A percentile compares a stretch with the other conserved stretches of the same genome.
These are phyloP conservation scores for Sylvia atricapilla DNA, from an alignment of 2,113 vertebrate species.

Conservation along the genomic window DNA sequence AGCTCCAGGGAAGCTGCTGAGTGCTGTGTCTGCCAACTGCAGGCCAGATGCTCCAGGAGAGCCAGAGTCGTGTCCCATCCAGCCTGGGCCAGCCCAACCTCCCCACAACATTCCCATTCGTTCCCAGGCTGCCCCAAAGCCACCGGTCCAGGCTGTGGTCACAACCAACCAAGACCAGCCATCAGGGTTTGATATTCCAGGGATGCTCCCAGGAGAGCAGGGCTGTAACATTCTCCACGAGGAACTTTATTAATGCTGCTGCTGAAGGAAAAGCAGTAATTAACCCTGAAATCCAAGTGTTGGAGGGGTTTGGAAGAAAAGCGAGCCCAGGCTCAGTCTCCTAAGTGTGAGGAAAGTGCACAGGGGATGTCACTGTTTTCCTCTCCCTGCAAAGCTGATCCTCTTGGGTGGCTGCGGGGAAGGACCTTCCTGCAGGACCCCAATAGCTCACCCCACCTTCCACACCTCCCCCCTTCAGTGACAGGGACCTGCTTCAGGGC, in stretches of 20 bases:
- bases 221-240: neutral
- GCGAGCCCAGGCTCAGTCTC: neutral
- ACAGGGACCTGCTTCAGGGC: neutral
- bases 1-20: constrained; percentile 25
- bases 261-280: constrained; percentile 12
- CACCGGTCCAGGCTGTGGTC: neutral
- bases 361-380: rapidly evolving
- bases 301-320: neutral
- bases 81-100: neutral
- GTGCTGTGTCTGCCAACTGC: constrained; percentile 20
- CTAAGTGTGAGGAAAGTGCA: neutral
- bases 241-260: neutral
- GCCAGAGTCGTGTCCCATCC: neutral
- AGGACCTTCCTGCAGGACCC: neutral
- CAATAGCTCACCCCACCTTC: neutral
- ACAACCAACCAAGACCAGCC: neutral
- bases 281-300: neutral
- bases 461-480: neutral
- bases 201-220: neutral
- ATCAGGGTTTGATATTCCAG: neutral
- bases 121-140: neutral
- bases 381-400: neutral
- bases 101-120: neutral
- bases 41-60: constrained; percentile 25
- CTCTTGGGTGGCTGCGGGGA: neutral